Evolutionary conservation across 2,113 vertebrate genomes (phyloP).

Genomic region (Tetrax tetrax): DNA sequence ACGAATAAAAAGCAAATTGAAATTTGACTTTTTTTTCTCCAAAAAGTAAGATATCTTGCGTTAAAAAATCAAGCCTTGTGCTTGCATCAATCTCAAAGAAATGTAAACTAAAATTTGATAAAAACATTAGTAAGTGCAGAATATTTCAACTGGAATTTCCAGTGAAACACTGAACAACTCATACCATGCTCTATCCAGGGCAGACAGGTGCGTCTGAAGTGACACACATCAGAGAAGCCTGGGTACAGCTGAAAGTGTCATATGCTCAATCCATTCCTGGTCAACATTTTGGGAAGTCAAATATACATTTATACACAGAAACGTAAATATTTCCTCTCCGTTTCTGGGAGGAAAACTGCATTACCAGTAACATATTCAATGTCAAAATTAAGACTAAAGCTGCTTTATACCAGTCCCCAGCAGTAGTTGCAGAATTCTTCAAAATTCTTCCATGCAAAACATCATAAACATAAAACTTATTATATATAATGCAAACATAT

Average conservation of each 20-base stretch:
- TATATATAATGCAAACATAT: slow-evolving; percentile 79
- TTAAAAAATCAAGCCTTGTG: slow-evolving; percentile 96
- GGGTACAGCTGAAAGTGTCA: slow-evolving; percentile 83
- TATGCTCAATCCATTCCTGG: slow-evolving; percentile 82
- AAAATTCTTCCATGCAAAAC: slow-evolving; percentile 86
- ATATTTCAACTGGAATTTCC: slow-evolving; percentile 80
- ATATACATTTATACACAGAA: slow-evolving; percentile 84
- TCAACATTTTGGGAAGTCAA: slow-evolving; percentile 82
- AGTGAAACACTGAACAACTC: slow-evolving; percentile 79
- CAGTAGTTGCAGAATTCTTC: slow-evolving; percentile 78
- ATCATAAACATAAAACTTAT: slow-evolving; percentile 80
- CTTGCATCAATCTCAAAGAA: slow-evolving; percentile 88
- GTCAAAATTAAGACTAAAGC: slow-evolving; percentile 76
- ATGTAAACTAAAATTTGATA: slow-evolving; percentile 86
- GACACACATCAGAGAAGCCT: slow-evolving; percentile 73
- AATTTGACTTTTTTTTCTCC: slow-evolving; percentile 71
- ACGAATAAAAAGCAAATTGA: slow-evolving; percentile 80
- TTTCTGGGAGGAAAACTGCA: slow-evolving; percentile 80
- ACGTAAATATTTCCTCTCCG: slow-evolving; percentile 66
- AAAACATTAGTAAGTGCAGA: slow-evolving; percentile 86
- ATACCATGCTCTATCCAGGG: slow-evolving; percentile 78
- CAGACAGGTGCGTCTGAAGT: slow-evolving; percentile 70
- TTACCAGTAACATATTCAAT: slow-evolving; percentile 76
- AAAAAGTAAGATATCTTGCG: slow-evolving; percentile 85
- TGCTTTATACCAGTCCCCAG: slow-evolving; percentile 75